Evolutionary conservation across 2,797 vertebrate genomes (phyloP), one percentile per base, ranked within the genome.

Genomic region (Buphagus erythrorhynchus): DNA sequence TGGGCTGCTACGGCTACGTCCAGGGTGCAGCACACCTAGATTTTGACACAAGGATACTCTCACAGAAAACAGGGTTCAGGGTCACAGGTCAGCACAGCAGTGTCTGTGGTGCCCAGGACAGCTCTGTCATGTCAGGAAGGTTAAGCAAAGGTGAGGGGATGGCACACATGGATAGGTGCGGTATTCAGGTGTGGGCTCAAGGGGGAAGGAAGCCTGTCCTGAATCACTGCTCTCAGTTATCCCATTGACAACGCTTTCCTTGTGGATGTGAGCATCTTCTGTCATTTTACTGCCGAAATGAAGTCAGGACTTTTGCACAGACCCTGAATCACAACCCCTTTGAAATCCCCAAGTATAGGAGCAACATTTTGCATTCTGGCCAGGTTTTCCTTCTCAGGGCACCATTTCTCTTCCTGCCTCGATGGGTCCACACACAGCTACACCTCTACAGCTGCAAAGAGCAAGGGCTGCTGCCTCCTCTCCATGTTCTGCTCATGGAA

Each of bases 91-190:
- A 36, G 49, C 4, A 29, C 31, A 45, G 45, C 51, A n/a, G 33
- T 2, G 31, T n/a, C 49, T 38, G 7, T 3, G 17, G n/a, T 28
- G 40, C 38, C 78, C 43, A 11, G 45, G n/a, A 26, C 4, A 2
- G 2, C 2, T 29, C 29, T 49, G 68, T 5, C 33, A 14, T 0
- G 2, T 3, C 9, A 63, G 59, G 52, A 40, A 49, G 10, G 1
- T 4, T 10, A 8, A 29, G 5, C 5, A 25, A 72, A 45, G 21
- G 31, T 16, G 45, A 49, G n/a, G 31, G 28, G 35, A 13, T 8
- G 29, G 48, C 21, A 52, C 0, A 3, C 52, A 17, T 2, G 22
- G 28, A 8, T 13, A 19, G 43, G 35, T 0, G 2, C 2, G 14
- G 26, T 1, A 18, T 46, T n/a, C 61, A 45, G 25, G 6, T 16